Evolutionary conservation across 1,140 invertebrate genomes (phyloP), one percentile per base, ranked within the genome.

Genomic region (Hyles vespertilio): DNA sequence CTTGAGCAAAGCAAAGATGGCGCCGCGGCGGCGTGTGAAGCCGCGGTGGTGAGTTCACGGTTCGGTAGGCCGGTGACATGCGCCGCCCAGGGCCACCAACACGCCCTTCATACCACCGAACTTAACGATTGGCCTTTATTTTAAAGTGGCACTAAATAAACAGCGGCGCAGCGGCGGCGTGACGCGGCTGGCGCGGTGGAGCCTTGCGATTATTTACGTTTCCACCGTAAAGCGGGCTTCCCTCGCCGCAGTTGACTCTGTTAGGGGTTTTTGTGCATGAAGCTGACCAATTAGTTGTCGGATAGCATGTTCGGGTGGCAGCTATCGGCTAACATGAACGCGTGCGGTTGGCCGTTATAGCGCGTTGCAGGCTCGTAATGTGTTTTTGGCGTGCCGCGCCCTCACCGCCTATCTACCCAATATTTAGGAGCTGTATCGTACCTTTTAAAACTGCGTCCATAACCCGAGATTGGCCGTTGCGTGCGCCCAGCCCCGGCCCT

Each of bases 301-400:
- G 70, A 74, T 82, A 77, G 79, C 79, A 79, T 81, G 77, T 76
- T 72, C 70, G 69, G 70, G 72, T 71, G 75, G 75, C 64, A 70
- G 68, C 71, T 75, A 81, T 81, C 68, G 70, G 70, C 69, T 62
- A 65, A 64, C 69, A 67, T 61, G 70, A 65, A 74, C 76, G 77
- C 78, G 70, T 82, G 83, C 63, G 83, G 81, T 83, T 74, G 69
- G 69, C 84, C 79, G 67, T 81, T 81, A 84, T 79, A 79, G 77
- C 76, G 71, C 73, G 76, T 77, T 70, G 69, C 62, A 67, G 67
- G 69, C 69, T 69, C 47, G 70, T 84, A 81, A 81, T 81, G 79
- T 77, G 70, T 74, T 79, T 76, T 78, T 83, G 76, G 81, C 81
- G 78, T 81, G 83, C 74, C 83, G 74, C 75, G 68, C 75, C 78